Base-by-base conservation (phyloP, 37 sponge, comb jelly and placozoan species). In the Spongia lamella region DNA sequence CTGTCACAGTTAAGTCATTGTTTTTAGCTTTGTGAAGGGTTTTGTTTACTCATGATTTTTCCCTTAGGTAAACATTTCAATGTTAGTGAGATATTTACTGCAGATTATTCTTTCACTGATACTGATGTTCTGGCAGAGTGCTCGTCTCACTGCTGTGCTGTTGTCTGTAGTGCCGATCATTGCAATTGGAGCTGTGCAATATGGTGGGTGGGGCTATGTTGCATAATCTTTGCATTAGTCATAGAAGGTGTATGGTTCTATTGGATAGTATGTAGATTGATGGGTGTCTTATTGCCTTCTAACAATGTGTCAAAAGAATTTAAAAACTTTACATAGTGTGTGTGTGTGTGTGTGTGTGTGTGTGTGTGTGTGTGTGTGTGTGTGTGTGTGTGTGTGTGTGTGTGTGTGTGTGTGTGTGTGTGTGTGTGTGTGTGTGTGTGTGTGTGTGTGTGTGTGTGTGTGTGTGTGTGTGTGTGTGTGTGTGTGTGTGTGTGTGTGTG, bases 121-220 rank as follows among this genome's bases (percentile, higher is more conserved):
- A 0, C 16, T 92, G 53, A 92, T 92, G 93, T 88, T 92, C 54
- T 81, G 75, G 70, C 84, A 83, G 60, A 92, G 82, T 56, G 56
- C 88, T 33, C 70, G 71, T 38, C 73, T 92, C 29, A 92, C 93
- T 7, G 88, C 84, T 1, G 93, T 92, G 1, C 79, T 92, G 13
- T 63, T 92, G 56, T 75, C 93, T 26, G 86, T 92, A 15, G 84
- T 92, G 27, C 93, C 93, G 1, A 67, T 91, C 37, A 76, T 91
- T 38, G 77, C 80, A 20, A 72, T 91, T 36, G 79, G 75, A 39
- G 92, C 92, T 33, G 92, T 91, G 0, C 80, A 82, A 43, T 91
- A 91, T 79, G 92, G 93, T 92, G 66, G 54, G 79, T 25, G 43
- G 38, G 73, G 6, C 43, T 66, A 16, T 25, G 22, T 15, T 34